These are phyloP conservation scores for Neopelma chrysocephalum DNA, from an alignment of 2,797 vertebrate species.

Conservation along the genomic window DNA sequence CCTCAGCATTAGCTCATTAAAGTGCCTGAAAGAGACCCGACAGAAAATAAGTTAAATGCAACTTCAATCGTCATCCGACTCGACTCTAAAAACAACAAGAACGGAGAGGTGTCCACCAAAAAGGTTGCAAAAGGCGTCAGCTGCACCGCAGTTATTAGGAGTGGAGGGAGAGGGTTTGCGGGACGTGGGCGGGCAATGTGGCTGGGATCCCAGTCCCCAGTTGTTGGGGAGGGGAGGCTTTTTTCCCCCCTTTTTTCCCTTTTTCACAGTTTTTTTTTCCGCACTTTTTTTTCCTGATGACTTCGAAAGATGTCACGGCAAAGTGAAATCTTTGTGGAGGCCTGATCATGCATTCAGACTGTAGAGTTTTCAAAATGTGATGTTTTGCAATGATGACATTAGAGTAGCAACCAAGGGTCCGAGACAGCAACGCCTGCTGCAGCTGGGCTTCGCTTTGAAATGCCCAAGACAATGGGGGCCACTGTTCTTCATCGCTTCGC, in stretches of 20 bases:
- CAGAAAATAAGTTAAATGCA: slow-evolving; percentile 11
- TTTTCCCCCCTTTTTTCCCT: fast-evolving
- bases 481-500: slow-evolving; percentile 80
- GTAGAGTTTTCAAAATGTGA: slow-evolving; percentile 69
- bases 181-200: not conserved
- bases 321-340: slow-evolving; percentile 56
- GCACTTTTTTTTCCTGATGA: not conserved
- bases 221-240: not conserved
- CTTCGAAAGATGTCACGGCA: slow-evolving; percentile 53
- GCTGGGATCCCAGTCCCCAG: not conserved
- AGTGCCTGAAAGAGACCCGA: not conserved
- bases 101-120: not conserved
- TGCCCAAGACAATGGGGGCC: slow-evolving; percentile 80
- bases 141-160: not conserved
- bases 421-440: slow-evolving; percentile 73
- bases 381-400: slow-evolving; percentile 75
- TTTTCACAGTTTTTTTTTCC: not conserved
- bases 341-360: slow-evolving; percentile 70
- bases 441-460: slow-evolving; percentile 85
- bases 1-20: not conserved
- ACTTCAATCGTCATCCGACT: not conserved
- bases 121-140: not conserved
- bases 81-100: not conserved
- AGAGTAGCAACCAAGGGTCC: slow-evolving; percentile 72
- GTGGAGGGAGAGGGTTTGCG: not conserved